A percentile compares a stretch with the other conserved stretches of the same genome.
phyloP scores from a whole-genome alignment of 2,797 vertebrate species.

The Prionace glauca region DNA sequence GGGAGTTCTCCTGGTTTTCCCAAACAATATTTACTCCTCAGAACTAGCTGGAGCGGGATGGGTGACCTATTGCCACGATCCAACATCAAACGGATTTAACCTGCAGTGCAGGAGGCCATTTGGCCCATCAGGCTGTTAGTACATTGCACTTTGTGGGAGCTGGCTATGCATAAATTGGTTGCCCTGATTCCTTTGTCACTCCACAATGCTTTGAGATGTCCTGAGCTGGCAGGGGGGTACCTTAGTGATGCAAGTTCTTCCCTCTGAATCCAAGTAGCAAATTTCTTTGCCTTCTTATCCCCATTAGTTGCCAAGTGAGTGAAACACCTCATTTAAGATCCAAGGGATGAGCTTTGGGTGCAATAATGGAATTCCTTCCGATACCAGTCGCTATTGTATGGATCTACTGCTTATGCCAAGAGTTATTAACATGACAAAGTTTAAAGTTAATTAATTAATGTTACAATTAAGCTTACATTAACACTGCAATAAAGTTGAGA shows the following conservation, averaged over 20 bases:
- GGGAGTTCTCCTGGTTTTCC: neutral
- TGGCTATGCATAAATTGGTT: neutral
- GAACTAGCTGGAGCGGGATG: neutral
- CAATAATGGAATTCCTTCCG: neutral
- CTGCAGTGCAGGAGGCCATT: no score
- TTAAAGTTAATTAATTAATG: no score
- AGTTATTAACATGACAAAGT: neutral
- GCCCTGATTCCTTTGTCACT: neutral
- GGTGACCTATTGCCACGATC: neutral
- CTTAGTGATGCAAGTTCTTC: neutral
- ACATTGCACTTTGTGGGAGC: neutral
- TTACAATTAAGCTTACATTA: no score
- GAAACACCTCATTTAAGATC: neutral
- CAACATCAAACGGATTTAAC: neutral
- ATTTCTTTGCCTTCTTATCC: neutral
- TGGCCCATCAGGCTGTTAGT: neutral
- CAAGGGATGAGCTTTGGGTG: no score
- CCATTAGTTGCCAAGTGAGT: neutral
- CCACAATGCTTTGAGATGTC: neutral
- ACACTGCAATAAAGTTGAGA: no score
- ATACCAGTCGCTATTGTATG: neutral
- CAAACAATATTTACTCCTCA: neutral
- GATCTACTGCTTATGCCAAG: neutral
- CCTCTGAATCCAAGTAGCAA: neutral
- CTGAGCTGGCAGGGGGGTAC: neutral